Percentiles rank a stretch among this genome's conserved stretches.
Conservation (phyloP, 2,113 vertebrate genomes). For the Scomber colias region DNA sequence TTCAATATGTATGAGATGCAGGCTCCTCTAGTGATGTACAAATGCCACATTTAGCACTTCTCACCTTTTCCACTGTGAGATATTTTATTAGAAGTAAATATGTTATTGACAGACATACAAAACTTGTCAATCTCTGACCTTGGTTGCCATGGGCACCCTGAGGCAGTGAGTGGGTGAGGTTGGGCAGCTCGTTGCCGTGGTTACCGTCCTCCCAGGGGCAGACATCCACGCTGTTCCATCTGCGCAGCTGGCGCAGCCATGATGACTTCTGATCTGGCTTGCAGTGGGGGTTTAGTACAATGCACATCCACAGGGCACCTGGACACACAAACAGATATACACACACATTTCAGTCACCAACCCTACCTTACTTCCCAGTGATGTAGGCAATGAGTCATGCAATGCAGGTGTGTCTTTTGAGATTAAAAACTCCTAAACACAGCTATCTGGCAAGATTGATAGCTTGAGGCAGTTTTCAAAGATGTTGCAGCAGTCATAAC, state of each 20-base stretch:
- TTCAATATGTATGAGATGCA: not conserved
- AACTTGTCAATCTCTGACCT: conserved; percentile 84
- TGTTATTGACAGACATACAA: conserved; percentile 46
- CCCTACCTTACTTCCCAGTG: conserved; percentile 10
- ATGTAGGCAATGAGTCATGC: conserved; percentile 40
- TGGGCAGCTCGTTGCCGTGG: conserved; percentile 97
- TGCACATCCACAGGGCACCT: conserved; percentile 99
- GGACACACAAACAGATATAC: conserved; percentile 46
- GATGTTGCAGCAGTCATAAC: conserved; percentile 41
- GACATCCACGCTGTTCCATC: conserved; percentile 98
- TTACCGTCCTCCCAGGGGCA: conserved; percentile 99
- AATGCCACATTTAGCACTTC: not conserved
- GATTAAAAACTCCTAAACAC: conserved; percentile 45
- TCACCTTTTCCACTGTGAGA: conserved; percentile 12
- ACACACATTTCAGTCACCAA: conserved; percentile 27
- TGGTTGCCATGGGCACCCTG: conserved; percentile 97
- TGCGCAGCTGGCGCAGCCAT: conserved; percentile 98
- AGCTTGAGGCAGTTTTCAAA: conserved; percentile 58
- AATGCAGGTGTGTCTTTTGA: conserved; percentile 25
- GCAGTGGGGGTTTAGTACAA: conserved; percentile 99
- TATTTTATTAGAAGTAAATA: conserved; percentile 12
- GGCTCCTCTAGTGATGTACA: not conserved
- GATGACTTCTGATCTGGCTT: conserved; percentile 95
- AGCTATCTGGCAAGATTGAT: conserved; percentile 47
- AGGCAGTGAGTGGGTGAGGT: conserved; percentile 98